Percentiles rank a stretch among this genome's conserved stretches.
Evolutionary conservation across 2,888 invertebrate genomes (phyloP).

Genomic region (Catocala sponsa): DNA sequence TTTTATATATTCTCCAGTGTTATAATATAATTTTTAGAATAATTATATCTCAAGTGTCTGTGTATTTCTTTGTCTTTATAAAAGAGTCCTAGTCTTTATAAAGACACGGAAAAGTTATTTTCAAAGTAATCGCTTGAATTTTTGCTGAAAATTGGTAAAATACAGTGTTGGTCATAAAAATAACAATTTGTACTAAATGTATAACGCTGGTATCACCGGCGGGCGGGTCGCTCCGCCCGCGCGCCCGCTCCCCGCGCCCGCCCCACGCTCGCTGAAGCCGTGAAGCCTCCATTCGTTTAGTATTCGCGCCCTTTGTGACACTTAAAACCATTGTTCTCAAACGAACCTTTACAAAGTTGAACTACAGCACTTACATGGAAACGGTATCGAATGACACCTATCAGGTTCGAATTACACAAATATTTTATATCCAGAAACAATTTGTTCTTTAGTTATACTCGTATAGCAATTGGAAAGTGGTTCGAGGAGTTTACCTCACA

Average conservation of each 20-base stretch:
- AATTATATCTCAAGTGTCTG: no score
- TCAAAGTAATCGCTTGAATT: no score
- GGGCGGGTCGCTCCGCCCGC: constrained; percentile 50
- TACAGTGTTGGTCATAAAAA: background rate
- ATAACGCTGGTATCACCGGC: constrained; percentile 49
- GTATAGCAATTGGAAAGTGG: constrained; percentile 8
- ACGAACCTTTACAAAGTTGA: constrained; percentile 70
- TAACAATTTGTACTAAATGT: constrained; percentile 12
- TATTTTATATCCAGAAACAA: constrained; percentile 24
- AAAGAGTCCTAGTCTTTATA: no score
- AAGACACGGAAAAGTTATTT: no score
- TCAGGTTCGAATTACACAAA: constrained; percentile 32
- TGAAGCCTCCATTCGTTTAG: constrained; percentile 80
- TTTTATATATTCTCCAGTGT: no score
- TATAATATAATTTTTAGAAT: no score
- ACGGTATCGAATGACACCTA: constrained; percentile 47
- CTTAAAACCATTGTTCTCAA: constrained; percentile 83
- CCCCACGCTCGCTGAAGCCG: constrained; percentile 58
- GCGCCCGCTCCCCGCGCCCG: constrained; percentile 53
- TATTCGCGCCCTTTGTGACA: constrained; percentile 87
- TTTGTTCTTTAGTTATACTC: constrained; percentile 3
- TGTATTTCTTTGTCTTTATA: no score
- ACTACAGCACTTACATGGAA: constrained; percentile 59
- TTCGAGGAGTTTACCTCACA: background rate
- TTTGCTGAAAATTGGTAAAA: background rate